Evolutionary conservation across 2,113 vertebrate genomes (phyloP).

Genomic region (Conger conger): DNA sequence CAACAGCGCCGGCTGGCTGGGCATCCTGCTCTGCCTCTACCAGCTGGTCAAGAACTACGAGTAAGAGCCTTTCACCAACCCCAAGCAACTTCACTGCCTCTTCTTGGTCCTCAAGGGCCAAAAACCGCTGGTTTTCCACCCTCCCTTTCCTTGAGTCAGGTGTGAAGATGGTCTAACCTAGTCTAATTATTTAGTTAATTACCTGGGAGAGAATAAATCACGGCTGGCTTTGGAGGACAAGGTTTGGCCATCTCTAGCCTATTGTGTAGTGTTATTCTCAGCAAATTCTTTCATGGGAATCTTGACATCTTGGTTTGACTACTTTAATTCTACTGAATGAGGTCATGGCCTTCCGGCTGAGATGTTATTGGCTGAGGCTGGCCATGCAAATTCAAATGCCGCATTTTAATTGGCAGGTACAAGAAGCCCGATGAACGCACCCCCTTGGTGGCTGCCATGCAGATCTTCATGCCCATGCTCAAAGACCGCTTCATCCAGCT

Average conservation of each 20-base stretch:
- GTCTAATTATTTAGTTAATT: too few relatives aligned
- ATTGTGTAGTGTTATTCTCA: neutral
- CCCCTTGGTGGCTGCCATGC: constrained; percentile 95
- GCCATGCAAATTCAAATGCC: neutral
- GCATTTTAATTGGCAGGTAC: constrained; percentile 71
- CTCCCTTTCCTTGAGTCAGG: too few relatives aligned
- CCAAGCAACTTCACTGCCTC: neutral
- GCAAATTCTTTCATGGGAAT: neutral
- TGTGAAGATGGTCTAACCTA: too few relatives aligned
- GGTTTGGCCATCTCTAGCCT: too few relatives aligned
- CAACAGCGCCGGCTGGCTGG: constrained; percentile 92
- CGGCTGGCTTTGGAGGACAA: too few relatives aligned
- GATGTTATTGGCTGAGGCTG: neutral
- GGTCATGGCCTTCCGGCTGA: neutral
- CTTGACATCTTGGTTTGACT: neutral
- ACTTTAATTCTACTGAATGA: neutral
- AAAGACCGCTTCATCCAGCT: constrained; percentile 96
- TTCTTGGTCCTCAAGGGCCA: too few relatives aligned
- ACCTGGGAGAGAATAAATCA: too few relatives aligned
- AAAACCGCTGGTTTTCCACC: too few relatives aligned
- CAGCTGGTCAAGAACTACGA: constrained; percentile 99
- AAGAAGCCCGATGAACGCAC: constrained; percentile 96
- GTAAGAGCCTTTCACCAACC: constrained; percentile 65
- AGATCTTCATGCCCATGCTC: constrained; percentile 95
- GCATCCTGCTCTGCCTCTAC: constrained; percentile 97